phyloP scores from a whole-genome alignment of 1,140 invertebrate species.

The Drosophila micromelanica region DNA sequence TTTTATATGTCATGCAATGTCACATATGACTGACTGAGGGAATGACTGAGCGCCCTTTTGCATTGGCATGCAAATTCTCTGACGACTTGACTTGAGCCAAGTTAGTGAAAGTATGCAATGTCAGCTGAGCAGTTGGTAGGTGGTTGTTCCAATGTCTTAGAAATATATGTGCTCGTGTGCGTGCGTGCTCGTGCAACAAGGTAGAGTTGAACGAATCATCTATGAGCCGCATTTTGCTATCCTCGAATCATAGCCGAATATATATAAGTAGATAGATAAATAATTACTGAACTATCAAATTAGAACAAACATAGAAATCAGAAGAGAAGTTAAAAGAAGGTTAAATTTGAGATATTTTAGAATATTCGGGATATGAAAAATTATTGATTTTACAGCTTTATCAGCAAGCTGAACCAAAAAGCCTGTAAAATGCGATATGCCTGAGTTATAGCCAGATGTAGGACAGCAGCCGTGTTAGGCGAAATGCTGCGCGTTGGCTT shows the following conservation, averaged over 20 bases:
- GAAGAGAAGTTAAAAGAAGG: too few relatives aligned
- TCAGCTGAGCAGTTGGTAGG: constrained; percentile 39
- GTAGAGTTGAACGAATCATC: neutral
- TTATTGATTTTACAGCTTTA: too few relatives aligned
- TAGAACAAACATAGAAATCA: too few relatives aligned
- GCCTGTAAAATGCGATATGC: constrained; percentile 18
- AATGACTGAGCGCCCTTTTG: constrained; percentile 47
- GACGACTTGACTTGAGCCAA: constrained; percentile 50
- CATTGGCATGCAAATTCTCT: constrained; percentile 74
- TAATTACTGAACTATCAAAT: too few relatives aligned
- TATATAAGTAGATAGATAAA: too few relatives aligned
- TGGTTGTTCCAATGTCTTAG: constrained; percentile 45
- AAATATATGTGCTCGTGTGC: constrained; percentile 26
- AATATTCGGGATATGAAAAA: too few relatives aligned
- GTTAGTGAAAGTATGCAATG: constrained; percentile 66
- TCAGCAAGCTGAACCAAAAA: neutral
- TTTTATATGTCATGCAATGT: constrained; percentile 63
- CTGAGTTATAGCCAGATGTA: constrained; percentile 12
- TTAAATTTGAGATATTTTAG: too few relatives aligned
- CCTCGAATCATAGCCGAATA: too few relatives aligned
- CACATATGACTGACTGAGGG: constrained; percentile 70
- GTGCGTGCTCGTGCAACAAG: neutral
- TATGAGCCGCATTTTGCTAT: constrained; percentile 13
- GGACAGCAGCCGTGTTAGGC: constrained; percentile 12
- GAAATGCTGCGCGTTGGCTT: constrained; percentile 27